phyloP scores from a whole-genome alignment of 2,113 vertebrate genomes.

The Pipa parva region DNA sequence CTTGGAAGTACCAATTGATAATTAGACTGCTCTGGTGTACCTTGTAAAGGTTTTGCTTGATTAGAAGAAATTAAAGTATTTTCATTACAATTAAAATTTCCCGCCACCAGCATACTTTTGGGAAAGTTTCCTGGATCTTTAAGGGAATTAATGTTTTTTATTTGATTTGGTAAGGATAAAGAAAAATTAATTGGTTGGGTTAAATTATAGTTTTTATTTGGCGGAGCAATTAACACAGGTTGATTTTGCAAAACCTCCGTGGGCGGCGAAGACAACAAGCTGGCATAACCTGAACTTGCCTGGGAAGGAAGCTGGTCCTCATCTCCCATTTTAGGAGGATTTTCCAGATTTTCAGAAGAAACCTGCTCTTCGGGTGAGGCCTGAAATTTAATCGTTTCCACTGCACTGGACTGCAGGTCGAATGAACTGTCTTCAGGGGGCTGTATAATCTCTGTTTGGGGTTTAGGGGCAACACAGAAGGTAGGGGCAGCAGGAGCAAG shows the following conservation, averaged over 20 bases:
- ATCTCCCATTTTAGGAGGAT: slow-evolving; percentile 85
- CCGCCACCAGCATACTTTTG: slow-evolving; percentile 43
- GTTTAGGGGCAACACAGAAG: slow-evolving; percentile 69
- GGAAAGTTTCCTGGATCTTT: slow-evolving; percentile 49
- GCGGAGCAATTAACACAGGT: slow-evolving; percentile 81
- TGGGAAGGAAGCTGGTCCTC: slow-evolving; percentile 67
- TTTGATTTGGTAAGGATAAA: slow-evolving; percentile 53
- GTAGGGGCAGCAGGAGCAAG: slow-evolving; percentile 86
- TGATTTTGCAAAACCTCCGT: slow-evolving; percentile 76
- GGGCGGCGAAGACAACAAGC: slow-evolving; percentile 75
- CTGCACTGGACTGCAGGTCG: slow-evolving; percentile 46
- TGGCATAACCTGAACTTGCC: slow-evolving; percentile 81
- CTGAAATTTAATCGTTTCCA: slow-evolving; percentile 46
- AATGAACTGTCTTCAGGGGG: slow-evolving; percentile 76
- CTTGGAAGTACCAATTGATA: slow-evolving; percentile 51
- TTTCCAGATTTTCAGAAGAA: slow-evolving; percentile 87
- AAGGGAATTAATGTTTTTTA: slow-evolving; percentile 58
- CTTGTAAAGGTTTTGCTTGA: slow-evolving; percentile 46
- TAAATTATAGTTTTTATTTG: slow-evolving; percentile 76
- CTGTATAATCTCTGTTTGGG: slow-evolving; percentile 77
- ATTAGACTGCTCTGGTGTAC: slow-evolving; percentile 52
- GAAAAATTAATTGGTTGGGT: slow-evolving; percentile 63
- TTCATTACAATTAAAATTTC: slow-evolving; percentile 50
- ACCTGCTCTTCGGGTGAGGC: slow-evolving; percentile 49
- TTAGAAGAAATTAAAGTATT: slow-evolving; percentile 33